Conservation (phyloP, 2,113 vertebrate species). For the Hyperoodon ampullatus region DNA sequence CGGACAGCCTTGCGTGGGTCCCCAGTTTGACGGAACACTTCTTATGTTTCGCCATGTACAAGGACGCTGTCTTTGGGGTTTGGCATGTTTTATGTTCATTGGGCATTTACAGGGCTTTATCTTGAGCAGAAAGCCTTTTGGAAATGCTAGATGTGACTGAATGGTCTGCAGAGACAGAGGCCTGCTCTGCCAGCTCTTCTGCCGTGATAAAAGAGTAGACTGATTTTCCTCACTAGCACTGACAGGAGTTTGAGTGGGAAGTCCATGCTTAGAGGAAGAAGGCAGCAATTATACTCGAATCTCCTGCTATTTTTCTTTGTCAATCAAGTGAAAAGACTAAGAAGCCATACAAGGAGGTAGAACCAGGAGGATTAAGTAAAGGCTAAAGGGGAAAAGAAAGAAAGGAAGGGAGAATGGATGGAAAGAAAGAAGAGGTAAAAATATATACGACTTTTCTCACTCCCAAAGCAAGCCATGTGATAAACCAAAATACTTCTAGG, state of each 20-base stretch:
- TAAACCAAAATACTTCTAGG: neutral
- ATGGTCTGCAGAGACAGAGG: neutral
- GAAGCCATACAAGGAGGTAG: neutral
- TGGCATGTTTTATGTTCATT: neutral
- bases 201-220: neutral
- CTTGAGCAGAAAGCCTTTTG: neutral
- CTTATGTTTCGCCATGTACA: neutral
- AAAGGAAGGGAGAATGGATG: neutral
- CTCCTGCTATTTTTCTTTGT: conserved; percentile 57
- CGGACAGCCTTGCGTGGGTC: neutral
- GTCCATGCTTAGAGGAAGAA: neutral
- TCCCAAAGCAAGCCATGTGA: neutral
- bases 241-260: conserved; percentile 49
- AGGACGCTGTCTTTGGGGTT: neutral
- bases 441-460: neutral
- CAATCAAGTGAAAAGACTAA: conserved; percentile 54
- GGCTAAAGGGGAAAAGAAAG: neutral
- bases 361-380: neutral
- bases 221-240: conserved; percentile 2
- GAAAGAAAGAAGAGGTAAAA: neutral
- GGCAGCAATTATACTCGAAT: conserved; percentile 53
- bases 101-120: neutral
- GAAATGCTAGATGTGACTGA: neutral
- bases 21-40: neutral
- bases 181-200: neutral